Evolutionary conservation across 2,113 vertebrate species (phyloP), one percentile per base, ranked within the genome.

Genomic region (Microcebus lehilahytsara): DNA sequence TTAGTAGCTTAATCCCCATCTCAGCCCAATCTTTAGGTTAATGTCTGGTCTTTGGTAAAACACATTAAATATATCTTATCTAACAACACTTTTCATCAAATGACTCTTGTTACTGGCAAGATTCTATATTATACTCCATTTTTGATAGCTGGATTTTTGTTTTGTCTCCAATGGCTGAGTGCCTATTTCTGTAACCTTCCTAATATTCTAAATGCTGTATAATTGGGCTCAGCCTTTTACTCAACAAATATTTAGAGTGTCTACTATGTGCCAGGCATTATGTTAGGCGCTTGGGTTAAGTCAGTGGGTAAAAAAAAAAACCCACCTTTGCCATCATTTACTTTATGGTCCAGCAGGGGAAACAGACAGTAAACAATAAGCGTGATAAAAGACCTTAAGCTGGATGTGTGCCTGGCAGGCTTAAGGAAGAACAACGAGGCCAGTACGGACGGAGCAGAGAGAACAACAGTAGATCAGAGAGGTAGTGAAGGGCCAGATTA

Each of bases 1-100:
- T 87, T 62, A 56, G 62, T 78, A 51, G 64, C 42, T 92, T 91
- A 49, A 72, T 79, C 11, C 71, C 37, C 5, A 40, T 72, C 49
- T 93, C n/a, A 93, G 51, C 60, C 34, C 13, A 51, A 53, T 34
- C 10, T 87, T 60, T 87, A 64, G 46, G 37, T 93, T 77, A 84
- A 91, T 87, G 86, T 91, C 83, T 93, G 75, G 32, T 87, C 22
- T 69, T 75, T 53, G 10, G 37, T 93, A 83, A 91, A 93, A 79
- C 19, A 83, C 30, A 85, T 81, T 53, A 51, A 89, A 56, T 40
- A 74, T 60, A 42, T 84, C 51, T 84, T 71, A 37, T 72, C 34
- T 62, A 95, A 20, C 64, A 89, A 83, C 25, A 66, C 62, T 91
- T 95, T 37, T 25, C 60, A 69, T 77, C 86, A 62, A 69, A 81